A percentile compares a stretch with the other conserved stretches of the same genome.
Evolutionary conservation across 2,113 vertebrate genomes (phyloP).

Genomic region (Microtus richardsoni): DNA sequence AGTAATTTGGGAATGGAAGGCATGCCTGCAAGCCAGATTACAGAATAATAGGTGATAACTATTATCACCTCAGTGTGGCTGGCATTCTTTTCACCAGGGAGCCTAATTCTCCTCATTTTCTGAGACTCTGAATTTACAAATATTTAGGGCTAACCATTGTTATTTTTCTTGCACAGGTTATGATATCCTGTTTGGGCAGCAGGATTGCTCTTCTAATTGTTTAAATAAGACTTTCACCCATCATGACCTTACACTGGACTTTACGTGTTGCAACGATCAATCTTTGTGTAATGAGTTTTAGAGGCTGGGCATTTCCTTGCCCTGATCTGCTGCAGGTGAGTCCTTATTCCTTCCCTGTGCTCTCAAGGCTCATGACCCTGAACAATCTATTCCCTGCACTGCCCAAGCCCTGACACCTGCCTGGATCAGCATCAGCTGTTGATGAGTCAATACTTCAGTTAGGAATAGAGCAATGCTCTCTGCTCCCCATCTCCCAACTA

Average conservation of each 20-base stretch:
- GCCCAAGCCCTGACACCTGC: background rate
- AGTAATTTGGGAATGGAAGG: background rate
- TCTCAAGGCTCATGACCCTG: background rate
- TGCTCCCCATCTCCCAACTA: background rate
- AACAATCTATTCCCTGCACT: background rate
- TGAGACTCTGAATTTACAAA: background rate
- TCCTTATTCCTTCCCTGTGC: background rate
- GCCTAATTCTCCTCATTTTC: background rate
- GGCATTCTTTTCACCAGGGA: background rate
- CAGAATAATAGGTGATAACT: background rate
- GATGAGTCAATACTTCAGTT: background rate
- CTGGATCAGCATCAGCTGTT: background rate
- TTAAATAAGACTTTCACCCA: background rate
- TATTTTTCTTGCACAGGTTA: background rate
- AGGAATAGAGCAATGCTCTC: background rate
- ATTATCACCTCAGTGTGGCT: background rate
- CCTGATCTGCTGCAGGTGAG: background rate
- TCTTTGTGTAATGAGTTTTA: background rate
- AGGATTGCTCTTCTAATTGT: background rate
- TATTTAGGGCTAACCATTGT: too few relatives aligned
- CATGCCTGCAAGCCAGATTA: background rate
- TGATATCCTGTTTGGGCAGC: background rate
- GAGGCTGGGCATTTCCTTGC: background rate
- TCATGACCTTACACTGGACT: background rate
- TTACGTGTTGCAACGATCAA: background rate